A percentile compares a stretch with the other conserved stretches of the same genome.
Conservation (phyloP, 2,888 invertebrate genomes). For the Lepidonotus clava region DNA sequence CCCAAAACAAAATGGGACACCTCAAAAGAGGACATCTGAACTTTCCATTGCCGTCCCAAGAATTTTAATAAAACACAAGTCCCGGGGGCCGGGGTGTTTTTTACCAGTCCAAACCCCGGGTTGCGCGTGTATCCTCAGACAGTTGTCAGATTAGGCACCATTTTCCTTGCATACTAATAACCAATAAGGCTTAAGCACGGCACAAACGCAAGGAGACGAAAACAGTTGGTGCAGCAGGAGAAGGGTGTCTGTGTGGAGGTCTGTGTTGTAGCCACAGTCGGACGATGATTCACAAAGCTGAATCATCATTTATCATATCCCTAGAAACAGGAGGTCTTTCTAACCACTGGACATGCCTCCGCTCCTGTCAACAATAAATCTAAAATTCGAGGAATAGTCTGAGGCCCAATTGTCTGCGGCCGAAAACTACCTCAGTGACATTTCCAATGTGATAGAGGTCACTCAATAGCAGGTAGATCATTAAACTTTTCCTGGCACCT, state of each 20-base stretch:
- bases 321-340: too few species aligned
- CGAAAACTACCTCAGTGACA: too few species aligned
- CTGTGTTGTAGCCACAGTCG: too few species aligned
- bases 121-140: not conserved
- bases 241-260: too few species aligned
- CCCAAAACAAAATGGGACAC: not conserved
- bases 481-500: not conserved
- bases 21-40: not conserved
- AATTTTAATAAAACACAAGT: constrained; percentile 21
- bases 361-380: too few species aligned
- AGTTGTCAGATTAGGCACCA: not conserved
- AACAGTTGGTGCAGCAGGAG: not conserved
- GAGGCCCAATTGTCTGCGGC: too few species aligned
- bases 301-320: too few species aligned
- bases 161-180: not conserved
- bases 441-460: not conserved
- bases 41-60: constrained; percentile 19
- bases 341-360: too few species aligned
- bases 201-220: not conserved
- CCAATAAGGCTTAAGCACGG: too few species aligned
- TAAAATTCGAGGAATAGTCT: too few species aligned
- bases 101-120: not conserved
- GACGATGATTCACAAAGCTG: too few species aligned
- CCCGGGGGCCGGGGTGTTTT: not conserved
- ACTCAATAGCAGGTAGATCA: not conserved